Percentiles rank a stretch among this genome's conserved stretches.
Evolutionary conservation across 1,140 invertebrate species (phyloP).

Genomic region (Trachymyrmex septentrionalis): DNA sequence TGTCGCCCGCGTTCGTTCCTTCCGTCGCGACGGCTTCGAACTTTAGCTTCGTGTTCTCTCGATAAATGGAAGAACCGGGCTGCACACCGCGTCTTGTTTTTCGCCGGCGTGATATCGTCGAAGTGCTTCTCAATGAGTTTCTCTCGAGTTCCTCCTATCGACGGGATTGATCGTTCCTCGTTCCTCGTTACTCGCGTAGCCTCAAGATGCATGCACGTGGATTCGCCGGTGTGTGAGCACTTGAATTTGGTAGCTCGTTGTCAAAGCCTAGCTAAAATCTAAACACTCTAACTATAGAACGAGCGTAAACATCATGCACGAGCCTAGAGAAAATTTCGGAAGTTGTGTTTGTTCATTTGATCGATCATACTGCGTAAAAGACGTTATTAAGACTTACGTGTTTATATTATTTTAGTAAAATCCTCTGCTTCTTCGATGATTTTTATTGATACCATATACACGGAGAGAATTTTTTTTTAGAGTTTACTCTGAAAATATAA

Average conservation of each 20-base stretch:
- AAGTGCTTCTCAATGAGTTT: constrained; percentile 60
- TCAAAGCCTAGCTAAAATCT: constrained; percentile 18
- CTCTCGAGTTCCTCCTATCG: constrained; percentile 40
- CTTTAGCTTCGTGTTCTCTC: constrained; percentile 30
- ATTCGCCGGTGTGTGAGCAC: constrained; percentile 26
- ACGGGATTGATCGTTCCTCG: constrained; percentile 48
- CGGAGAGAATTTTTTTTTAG: no score
- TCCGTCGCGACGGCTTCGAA: constrained; percentile 41
- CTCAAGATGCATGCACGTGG: constrained; percentile 42
- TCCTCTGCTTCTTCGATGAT: neutral
- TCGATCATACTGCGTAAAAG: neutral
- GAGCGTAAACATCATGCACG: neutral
- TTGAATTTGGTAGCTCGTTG: constrained; percentile 43
- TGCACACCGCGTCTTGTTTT: constrained; percentile 24
- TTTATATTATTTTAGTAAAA: neutral
- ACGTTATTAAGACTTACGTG: neutral
- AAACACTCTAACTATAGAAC: neutral
- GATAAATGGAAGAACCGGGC: constrained; percentile 56
- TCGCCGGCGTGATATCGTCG: constrained; percentile 15
- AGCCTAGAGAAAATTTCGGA: neutral
- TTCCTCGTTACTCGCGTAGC: no score
- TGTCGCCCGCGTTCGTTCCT: constrained; percentile 35
- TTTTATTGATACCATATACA: neutral
- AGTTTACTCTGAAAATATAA: no score
- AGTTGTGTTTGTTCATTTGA: neutral